Base-by-base conservation (phyloP, 2,797 vertebrate species). In the Scarus forsteni region DNA sequence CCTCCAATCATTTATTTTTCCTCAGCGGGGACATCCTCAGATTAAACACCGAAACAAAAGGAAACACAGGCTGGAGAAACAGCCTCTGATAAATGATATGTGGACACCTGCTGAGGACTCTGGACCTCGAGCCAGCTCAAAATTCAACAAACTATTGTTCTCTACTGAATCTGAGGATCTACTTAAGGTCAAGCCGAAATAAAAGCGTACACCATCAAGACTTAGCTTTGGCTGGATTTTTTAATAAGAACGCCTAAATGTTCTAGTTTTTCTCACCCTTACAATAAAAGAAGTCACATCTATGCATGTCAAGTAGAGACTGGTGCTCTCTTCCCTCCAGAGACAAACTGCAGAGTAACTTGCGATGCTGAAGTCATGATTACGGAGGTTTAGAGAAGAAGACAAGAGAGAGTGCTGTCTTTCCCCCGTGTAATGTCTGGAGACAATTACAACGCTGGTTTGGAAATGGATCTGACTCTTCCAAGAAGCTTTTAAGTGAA, bases 401-500 rank as follows among this genome's bases (percentile, higher is more conserved):
- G 71, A 71, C 62, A n/a, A 42, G 51, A 65, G 19, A 13, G 50
- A 27, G 51, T 14, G 50, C 44, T 10, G 48, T 38, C 38, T 66
- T 62, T 45, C 15, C 59, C 13, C 72, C 0, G 27, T 42, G 69
- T 53, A 49, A 49, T 1, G 66, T 82, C 84, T 90, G 85, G 85
- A 81, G 70, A 60, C 42, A 60, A 89, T 88, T 89, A 90, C 38
- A 36, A 52, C 68, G 54, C 59, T 42, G 52, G 38, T 70, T 39
- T 74, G 63, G 71, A 81, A 83, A 71, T 55, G 64, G 73, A 73
- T 88, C 66, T 42, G 70, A 81, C 69, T 84, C 66, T 80, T 85
- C 76, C n/a, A 75, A 81, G 73, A 87, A 75, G 64, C 66, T 66
- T 80, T 70, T 55, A 58, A 70, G 66, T 84, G 66, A 84, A 80